Percentiles rank a stretch among this genome's conserved stretches.
Evolutionary conservation across 2,888 invertebrate species (phyloP).

Genomic region (Gisinianus flammeolus): DNA sequence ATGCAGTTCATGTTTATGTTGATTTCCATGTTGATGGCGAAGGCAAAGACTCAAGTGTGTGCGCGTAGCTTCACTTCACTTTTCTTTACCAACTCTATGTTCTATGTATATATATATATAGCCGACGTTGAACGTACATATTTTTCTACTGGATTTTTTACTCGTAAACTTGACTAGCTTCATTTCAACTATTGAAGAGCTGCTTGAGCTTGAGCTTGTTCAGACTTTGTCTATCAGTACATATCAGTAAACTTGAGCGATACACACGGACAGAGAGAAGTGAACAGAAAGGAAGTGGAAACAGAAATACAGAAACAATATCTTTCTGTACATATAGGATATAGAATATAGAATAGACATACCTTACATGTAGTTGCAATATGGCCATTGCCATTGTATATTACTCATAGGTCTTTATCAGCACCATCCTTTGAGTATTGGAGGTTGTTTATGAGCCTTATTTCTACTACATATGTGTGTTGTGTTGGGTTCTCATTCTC

Average conservation of each 20-base stretch:
- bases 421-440: slow-evolving; percentile 25
- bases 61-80: neutral
- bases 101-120: neutral
- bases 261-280: neutral
- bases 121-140: neutral
- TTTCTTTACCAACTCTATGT: neutral
- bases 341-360: neutral
- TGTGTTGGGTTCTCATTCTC: slow-evolving; percentile 17
- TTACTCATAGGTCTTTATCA: slow-evolving; percentile 13
- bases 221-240: neutral
- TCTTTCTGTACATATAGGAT: neutral
- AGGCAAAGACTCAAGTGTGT: neutral
- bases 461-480: neutral
- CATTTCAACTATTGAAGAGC: too few species aligned
- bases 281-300: neutral
- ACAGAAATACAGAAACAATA: neutral
- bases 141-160: slow-evolving; percentile 9
- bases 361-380: neutral
- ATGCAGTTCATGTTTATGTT: slow-evolving; percentile 42
- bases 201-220: neutral
- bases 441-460: slow-evolving; percentile 34
- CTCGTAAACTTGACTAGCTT: neutral
- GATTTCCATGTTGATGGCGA: slow-evolving; percentile 43
- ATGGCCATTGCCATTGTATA: neutral
- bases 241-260: neutral